Evolutionary conservation across 1,140 invertebrate species (phyloP), one percentile per base, ranked within the genome.

Genomic region (Stegodyphus mimosarum): DNA sequence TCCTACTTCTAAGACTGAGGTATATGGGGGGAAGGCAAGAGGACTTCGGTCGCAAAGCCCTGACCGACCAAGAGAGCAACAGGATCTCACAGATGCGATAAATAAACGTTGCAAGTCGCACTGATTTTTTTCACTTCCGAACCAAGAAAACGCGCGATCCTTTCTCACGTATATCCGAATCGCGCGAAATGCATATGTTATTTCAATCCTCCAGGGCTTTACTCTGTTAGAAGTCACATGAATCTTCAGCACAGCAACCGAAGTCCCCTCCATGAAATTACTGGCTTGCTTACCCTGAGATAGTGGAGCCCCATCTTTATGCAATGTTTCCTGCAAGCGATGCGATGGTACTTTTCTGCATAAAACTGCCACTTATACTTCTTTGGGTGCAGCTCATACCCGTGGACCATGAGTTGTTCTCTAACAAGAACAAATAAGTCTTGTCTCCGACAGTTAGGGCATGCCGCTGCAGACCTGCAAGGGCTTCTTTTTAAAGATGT

Each of bases 241-340:
- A 33, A 33, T 33, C 33, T 33, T 33, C 33, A 33, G 33, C 33
- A 33, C 33, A 33, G 33, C 33, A 17, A n/a, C 71, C 49, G 80
- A 84, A 70, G 81, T 84, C 72, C 73, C 81, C 64, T 6, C 11
- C 80, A 33, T 60, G 60, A 74, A 74, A 71, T 60, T 84, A 66
- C 73, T 76, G 72, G 81, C 72, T 76, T 84, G 72, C 72, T 74
- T 84, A 84, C 81, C 81, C 81, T 84, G 81, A 84, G 81, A 84
- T 84, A 60, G 81, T 55, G 64, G 81, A 84, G 81, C 81, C 81
- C 81, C 72, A 49, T 84, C 15, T 49, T 52, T 55, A 76, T 73
- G 72, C 60, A 71, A 84, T 75, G 52, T 64, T 53, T 69, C 71
- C 71, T 84, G 81, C 81, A 84, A 75, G 81, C 79, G 70, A 79